These are phyloP conservation scores for Steinernema hermaphroditum DNA, from an alignment of 2,888 invertebrate species.

Conservation along the genomic window DNA sequence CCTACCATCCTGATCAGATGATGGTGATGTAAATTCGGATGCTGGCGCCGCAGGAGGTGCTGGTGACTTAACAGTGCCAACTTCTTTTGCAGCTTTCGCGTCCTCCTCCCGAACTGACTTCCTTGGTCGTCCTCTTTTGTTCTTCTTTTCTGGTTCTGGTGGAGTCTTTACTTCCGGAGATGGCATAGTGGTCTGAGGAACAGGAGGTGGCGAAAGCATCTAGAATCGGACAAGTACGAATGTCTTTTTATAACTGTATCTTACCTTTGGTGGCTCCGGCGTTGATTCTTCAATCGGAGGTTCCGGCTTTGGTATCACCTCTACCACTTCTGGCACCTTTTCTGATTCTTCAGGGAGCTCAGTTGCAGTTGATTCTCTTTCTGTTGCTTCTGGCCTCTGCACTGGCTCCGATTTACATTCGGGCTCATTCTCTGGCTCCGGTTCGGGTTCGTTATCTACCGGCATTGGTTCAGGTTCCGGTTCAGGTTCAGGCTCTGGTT, in stretches of 20 bases:
- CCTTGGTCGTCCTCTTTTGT: not conserved
- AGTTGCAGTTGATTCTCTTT: not conserved
- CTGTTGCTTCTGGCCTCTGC: not conserved
- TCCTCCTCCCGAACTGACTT: not conserved
- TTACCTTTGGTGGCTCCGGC: not conserved
- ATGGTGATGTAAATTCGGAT: not conserved
- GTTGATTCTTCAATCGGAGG: too few relatives aligned
- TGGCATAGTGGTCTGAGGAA: too few relatives aligned
- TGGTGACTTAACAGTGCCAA: too few relatives aligned
- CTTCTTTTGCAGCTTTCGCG: not conserved
- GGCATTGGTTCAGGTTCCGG: not conserved
- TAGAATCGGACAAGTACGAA: too few relatives aligned
- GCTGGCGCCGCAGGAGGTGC: not conserved
- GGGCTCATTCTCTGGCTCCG: not conserved
- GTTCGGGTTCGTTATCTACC: not conserved
- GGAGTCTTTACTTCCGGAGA: too few relatives aligned
- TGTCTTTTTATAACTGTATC: too few relatives aligned
- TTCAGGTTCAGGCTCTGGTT: not conserved
- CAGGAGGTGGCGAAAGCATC: too few relatives aligned
- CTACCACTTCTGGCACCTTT: too few relatives aligned
- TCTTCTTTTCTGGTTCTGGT: not conserved
- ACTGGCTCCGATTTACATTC: not conserved
- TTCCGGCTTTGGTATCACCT: not conserved
- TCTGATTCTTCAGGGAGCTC: not conserved
- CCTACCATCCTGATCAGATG: not conserved